These are phyloP conservation scores for Tetranychus piercei DNA, from an alignment of 2,888 invertebrate species.

Conservation along the genomic window DNA sequence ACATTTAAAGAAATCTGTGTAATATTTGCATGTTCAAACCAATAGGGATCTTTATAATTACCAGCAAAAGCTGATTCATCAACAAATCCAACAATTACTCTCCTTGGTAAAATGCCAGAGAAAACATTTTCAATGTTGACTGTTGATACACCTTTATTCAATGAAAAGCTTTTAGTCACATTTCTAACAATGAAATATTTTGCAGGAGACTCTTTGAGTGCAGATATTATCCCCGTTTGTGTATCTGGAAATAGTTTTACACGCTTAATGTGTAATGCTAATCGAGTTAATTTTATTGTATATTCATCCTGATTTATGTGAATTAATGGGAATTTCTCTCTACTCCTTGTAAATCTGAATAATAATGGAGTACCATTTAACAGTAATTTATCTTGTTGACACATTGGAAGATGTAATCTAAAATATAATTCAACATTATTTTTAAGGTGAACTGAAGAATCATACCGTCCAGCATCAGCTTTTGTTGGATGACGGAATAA, in stretches of 20 bases:
- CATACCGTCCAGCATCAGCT: background rate
- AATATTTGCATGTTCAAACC: background rate
- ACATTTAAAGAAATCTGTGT: constrained; percentile 4
- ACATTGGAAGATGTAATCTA: background rate
- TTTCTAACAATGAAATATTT: constrained; percentile 7
- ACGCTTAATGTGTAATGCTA: background rate
- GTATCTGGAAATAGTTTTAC: background rate
- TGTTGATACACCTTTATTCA: background rate
- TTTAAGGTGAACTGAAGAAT: background rate
- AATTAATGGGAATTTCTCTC: background rate
- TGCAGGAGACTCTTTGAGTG: constrained; percentile 1
- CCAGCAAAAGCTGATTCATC: constrained; percentile 5
- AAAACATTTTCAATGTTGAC: constrained; percentile 12
- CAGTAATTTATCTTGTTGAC: background rate
- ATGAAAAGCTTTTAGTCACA: background rate
- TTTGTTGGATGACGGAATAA: background rate
- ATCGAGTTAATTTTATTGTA: background rate
- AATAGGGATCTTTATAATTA: background rate
- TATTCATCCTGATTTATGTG: background rate
- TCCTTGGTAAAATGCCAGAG: constrained; percentile 7
- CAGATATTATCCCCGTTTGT: background rate
- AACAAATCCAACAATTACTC: constrained; percentile 6
- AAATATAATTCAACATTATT: background rate
- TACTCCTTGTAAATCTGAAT: background rate
- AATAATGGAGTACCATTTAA: background rate